Conservation (phyloP, 2,113 vertebrate genomes). For the Gnathonemus longibarbis region DNA sequence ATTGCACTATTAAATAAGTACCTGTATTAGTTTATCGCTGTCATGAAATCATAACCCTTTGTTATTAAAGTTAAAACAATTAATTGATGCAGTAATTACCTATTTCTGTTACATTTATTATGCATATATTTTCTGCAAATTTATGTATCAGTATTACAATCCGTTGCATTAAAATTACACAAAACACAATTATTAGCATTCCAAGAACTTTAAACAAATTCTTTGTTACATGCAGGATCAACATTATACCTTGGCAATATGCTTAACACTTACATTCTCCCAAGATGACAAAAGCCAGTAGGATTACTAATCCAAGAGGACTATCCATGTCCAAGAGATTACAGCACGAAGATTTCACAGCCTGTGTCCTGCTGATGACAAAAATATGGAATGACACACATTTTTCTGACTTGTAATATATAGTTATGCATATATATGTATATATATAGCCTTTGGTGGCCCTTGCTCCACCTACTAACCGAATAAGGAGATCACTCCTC, state of each 20-base stretch:
- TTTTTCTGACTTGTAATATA: neutral
- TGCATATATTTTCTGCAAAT: neutral
- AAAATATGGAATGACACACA: constrained; percentile 35
- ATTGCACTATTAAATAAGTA: neutral
- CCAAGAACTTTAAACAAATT: neutral
- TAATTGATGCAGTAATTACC: neutral
- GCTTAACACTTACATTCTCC: constrained; percentile 51
- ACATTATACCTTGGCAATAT: neutral
- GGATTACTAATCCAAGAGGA: constrained; percentile 60
- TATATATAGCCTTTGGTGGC: too few species aligned
- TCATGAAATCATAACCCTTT: neutral
- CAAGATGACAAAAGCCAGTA: constrained; percentile 53
- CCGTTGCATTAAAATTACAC: neutral
- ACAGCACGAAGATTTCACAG: constrained; percentile 54
- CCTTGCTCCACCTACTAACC: too few species aligned
- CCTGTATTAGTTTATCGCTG: neutral
- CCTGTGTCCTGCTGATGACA: constrained; percentile 62
- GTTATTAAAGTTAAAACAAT: neutral
- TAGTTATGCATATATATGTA: neutral
- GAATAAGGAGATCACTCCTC: too few species aligned
- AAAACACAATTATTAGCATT: neutral
- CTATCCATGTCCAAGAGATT: constrained; percentile 70
- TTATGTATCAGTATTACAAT: neutral
- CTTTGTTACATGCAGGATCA: neutral
- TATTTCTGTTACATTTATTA: neutral